These are phyloP conservation scores for Dicrurus megarhynchus DNA, from an alignment of 2,113 vertebrate species.

Conservation along the genomic window DNA sequence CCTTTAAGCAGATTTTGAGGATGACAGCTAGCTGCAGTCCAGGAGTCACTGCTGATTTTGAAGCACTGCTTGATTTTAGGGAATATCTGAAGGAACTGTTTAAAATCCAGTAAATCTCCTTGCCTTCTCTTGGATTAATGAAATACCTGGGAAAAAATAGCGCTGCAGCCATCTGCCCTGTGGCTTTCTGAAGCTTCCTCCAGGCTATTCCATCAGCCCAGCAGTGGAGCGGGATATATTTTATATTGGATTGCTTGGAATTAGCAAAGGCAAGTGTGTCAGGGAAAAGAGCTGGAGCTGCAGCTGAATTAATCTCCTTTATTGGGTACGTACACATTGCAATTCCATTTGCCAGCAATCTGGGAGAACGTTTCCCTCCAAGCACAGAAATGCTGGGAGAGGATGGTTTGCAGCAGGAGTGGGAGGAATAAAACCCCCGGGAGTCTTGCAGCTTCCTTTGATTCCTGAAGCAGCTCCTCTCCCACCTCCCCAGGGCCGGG, in stretches of 20 bases:
- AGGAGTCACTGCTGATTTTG: background rate
- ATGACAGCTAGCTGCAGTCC: background rate
- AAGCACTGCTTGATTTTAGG: background rate
- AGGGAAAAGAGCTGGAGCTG: background rate
- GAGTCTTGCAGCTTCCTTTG: background rate
- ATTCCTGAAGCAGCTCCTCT: background rate
- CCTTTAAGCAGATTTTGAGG: background rate
- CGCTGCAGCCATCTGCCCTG: background rate
- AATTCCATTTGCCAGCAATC: background rate
- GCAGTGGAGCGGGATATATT: background rate
- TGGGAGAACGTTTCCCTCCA: background rate
- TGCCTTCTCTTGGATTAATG: background rate
- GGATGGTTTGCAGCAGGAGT: background rate
- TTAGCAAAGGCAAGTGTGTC: background rate
- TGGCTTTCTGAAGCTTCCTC: background rate
- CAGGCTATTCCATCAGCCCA: background rate
- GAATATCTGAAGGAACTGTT: background rate
- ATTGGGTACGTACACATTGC: fast-evolving
- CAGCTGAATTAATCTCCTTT: background rate
- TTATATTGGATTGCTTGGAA: background rate
- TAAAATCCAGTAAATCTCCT: background rate
- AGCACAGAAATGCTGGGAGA: background rate
- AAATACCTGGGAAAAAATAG: background rate
- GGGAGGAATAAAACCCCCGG: background rate
- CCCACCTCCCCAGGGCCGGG: background rate